Base-by-base conservation (phyloP, 2,797 vertebrate genomes). In the Sciurus carolinensis region DNA sequence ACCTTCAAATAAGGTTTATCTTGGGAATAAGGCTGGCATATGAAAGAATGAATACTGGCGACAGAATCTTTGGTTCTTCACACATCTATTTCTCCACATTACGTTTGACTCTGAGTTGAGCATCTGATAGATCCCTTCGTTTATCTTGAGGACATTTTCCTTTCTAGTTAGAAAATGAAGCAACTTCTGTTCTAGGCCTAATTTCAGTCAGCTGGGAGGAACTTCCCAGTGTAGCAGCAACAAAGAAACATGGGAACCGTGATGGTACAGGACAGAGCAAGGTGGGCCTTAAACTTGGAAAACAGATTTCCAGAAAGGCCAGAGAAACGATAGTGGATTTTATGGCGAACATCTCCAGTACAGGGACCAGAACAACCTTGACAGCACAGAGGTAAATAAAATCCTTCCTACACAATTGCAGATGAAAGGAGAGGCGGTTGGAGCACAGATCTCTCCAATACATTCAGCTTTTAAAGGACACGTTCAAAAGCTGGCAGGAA, bases 401-500 rank as follows among this genome's bases (percentile, higher is more conserved):
- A 26, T 20, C 62, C 39, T 80, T 72, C 59, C n/a, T 87, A 11
- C 84, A 67, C 18, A 91, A 69, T 94, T 76, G 62, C 11, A 87
- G 84, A 75, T 66, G 90, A 92, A 33, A 66, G n/a, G 22, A 69
- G 30, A 88, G 44, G 18, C 20, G 33, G 33, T 47, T 73, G 1
- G 76, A 67, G 59, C 89, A 73, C 85, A 75, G 87, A 26, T 73
- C 42, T 94, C 75, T 87, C n/a, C 39, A 66, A 22, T 50, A 62
- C 13, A 87, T 14, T 72, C 64, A 72, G 0, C n/a, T 93, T 95
- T 75, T 75, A 57, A 93, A 96, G 77, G 72, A 88, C 77, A 67
- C 4, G 91, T 90, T 97, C 94, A 96, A 97, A 98, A 94, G 94
- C 95, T 79, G 72, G 71, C 87, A 95, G 93, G 96, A 97, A 98